Percentiles rank a stretch among this genome's conserved stretches.
Conservation (phyloP, 2,888 invertebrate genomes). For the Apantesis nais region DNA sequence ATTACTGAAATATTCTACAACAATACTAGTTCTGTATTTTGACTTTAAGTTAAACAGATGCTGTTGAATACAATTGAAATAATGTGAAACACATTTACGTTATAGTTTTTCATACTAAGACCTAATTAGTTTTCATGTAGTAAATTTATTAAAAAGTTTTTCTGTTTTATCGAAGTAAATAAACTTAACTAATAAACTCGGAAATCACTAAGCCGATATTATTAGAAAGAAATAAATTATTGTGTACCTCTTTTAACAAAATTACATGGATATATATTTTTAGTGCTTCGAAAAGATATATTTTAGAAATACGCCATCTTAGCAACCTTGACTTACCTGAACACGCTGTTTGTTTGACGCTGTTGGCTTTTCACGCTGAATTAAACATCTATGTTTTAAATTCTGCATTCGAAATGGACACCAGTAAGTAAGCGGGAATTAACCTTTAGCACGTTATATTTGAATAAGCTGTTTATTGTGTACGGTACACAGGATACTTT, state of each 20-base stretch:
- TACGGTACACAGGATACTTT: neutral
- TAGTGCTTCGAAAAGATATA: neutral
- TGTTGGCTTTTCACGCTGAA: conserved; percentile 48
- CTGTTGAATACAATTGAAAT: neutral
- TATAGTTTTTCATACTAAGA: too few relatives aligned
- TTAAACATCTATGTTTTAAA: conserved; percentile 40
- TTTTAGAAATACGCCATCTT: conserved; percentile 18
- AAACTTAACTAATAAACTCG: neutral
- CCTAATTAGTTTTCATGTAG: too few relatives aligned
- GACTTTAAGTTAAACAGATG: neutral
- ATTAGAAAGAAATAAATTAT: neutral
- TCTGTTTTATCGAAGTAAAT: too few relatives aligned
- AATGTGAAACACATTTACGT: neutral
- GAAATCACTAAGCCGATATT: neutral
- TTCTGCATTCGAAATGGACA: conserved; percentile 27
- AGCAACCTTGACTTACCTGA: conserved; percentile 59
- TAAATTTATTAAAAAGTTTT: too few relatives aligned
- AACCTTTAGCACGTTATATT: conserved; percentile 10
- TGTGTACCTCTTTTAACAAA: neutral
- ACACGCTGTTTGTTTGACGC: conserved; percentile 45
- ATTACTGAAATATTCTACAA: conserved; percentile 7
- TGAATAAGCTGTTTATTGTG: conserved; percentile 12
- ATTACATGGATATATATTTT: neutral
- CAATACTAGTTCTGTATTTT: neutral
- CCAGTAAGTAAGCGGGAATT: conserved; percentile 21